Base-by-base conservation (phyloP, 2,888 invertebrate genomes). In the Macaria liturata region DNA sequence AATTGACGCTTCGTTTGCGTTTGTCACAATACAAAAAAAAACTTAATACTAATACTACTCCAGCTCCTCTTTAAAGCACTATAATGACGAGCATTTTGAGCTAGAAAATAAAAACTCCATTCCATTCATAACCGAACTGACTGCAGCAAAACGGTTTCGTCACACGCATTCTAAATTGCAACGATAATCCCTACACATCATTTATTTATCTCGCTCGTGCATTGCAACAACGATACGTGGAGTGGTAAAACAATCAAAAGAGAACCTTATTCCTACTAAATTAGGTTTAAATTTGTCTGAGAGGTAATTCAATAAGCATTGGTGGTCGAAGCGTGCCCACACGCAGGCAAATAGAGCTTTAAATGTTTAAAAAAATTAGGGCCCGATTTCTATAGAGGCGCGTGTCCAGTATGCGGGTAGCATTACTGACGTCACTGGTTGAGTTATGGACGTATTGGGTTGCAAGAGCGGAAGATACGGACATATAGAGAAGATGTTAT, bases 371-470 rank as follows among this genome's bases (percentile, higher is more conserved):
- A 75, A 74, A 73, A 68, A 65, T 60, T 61, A 69, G 80, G 80
- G 74, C 74, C 76, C 70, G 70, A 71, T 67, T 74, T 75, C 76
- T 72, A 75, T 72, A 72, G 64, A 51, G 74, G 64, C 81, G 80
- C 81, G 79, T 80, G 82, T 72, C 70, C 72, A 63, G 42, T 57
- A 83, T 83, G 82, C 82, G 82, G 82, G 82, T 68, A 67, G 65
- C 69, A 72, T 76, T 67, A 74, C 62, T 55, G 67, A 69, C 70
- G 70, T 74, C 70, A 70, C 67, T 74, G 57, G 71, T 63, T 59
- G 60, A 54, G 46, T 58, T 52, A 48, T 42, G 9, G 39, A 49
- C n/a, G 30, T 20, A 30, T 9, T n/a, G 53, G 49, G 48, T 54
- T 54, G 42, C 42, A 54, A 43, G 52, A 46, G 20, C 49, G 46